These are phyloP conservation scores for Probosciger aterrimus DNA, from an alignment of 2,113 vertebrate species.

Conservation along the genomic window DNA sequence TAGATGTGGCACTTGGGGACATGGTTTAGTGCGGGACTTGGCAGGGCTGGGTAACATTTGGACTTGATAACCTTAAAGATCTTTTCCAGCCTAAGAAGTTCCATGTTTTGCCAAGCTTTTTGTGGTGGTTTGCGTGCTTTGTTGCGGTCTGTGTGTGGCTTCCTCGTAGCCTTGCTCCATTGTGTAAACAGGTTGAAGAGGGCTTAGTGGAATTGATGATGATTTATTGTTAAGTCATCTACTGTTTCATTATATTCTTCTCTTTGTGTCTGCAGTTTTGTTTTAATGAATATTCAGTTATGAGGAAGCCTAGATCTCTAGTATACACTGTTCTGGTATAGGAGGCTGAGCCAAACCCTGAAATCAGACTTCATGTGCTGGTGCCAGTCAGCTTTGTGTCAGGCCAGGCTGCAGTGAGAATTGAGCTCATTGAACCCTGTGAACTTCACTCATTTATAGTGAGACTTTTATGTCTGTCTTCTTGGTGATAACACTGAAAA, in stretches of 20 bases:
- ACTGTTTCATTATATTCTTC: background rate
- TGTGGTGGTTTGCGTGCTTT: background rate
- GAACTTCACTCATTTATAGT: background rate
- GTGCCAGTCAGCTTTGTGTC: background rate
- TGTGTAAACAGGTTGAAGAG: background rate
- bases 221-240: background rate
- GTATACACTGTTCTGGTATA: rapidly evolving
- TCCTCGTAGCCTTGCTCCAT: background rate
- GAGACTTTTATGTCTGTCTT: background rate
- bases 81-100: background rate
- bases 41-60: background rate
- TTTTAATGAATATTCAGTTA: background rate
- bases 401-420: background rate
- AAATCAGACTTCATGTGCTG: background rate
- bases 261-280: background rate
- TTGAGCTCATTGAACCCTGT: background rate
- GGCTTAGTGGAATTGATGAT: background rate
- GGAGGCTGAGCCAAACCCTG: background rate
- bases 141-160: background rate
- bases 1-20: background rate
- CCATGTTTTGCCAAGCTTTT: background rate
- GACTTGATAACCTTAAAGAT: background rate
- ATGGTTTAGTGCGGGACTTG: background rate
- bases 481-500: background rate
- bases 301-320: background rate